Evolutionary conservation across 2,797 vertebrate genomes (phyloP), one percentile per base, ranked within the genome.

Genomic region (Staurois parvus): DNA sequence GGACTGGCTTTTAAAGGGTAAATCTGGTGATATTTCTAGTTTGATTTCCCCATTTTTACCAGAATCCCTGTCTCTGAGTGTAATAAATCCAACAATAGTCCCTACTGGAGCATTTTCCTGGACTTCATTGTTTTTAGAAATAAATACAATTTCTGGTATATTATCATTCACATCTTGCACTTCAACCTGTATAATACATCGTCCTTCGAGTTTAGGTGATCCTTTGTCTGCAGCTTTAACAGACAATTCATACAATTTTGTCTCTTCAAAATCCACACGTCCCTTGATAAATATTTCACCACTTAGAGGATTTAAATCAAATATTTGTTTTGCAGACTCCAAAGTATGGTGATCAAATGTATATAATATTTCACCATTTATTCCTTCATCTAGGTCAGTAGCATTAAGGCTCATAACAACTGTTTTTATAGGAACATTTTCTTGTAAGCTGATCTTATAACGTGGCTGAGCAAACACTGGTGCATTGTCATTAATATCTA

Each of bases 111-210:
- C 95, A 84, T 96, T 96, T 88, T 99, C 98, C 0, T 88, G 94
- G 78, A 99, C 94, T 0, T 96, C 92, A 81, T 95, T 97, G 82
- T 93, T 94, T 72, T 97, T 89, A 72, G 96, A 97, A 17, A 95
- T 96, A 88, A 99, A 89, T 0, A 96, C 94, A 80, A 99, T 95
- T 84, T 98, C 96, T 0, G 98, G 98, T 12, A 92, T 91, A 9
- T 99, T 98, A 92, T 99, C 98, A 48, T 99, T 99, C 83, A 92
- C 93, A 64, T 99, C 98, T 26, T 93, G 91, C 73, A 99, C 90
- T 83, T 97, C 95, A 56, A 99, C 94, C 74, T 96, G 95, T 88
- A 99, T 93, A 83, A 96, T 95, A 45, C 98, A 98, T 17, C 97
- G 96, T 28, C 96, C 97, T 89, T 98, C 97, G 95, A 98, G 95